Evolutionary conservation across 2,888 invertebrate species (phyloP).

Genomic region (Lycocerus yunnanus): DNA sequence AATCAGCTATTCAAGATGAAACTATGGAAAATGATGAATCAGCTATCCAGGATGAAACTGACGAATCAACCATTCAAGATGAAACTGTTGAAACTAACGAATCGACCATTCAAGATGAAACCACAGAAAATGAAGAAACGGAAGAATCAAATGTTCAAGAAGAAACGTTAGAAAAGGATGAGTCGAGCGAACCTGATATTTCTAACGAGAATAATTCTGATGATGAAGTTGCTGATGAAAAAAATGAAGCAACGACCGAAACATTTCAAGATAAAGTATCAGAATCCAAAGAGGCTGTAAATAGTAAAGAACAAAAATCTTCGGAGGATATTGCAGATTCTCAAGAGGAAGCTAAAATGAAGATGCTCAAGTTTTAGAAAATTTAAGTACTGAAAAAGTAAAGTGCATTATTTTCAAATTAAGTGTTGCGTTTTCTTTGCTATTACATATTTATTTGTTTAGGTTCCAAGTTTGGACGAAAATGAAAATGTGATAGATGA

Average conservation of each 20-base stretch:
- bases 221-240: not conserved
- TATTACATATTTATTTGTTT: not conserved
- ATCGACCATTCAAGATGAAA: slow-evolving; percentile 27
- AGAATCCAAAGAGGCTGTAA: not conserved
- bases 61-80: slow-evolving; percentile 43
- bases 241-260: not conserved
- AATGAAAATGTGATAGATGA: not conserved
- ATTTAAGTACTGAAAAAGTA: not conserved
- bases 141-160: slow-evolving; percentile 45
- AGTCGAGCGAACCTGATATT: slow-evolving; percentile 42
- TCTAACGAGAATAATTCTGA: slow-evolving; percentile 40
- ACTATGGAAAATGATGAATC: slow-evolving; percentile 46
- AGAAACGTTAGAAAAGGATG: slow-evolving; percentile 45
- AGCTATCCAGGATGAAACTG: slow-evolving; percentile 46
- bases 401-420: not conserved
- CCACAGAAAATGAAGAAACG: slow-evolving; percentile 44
- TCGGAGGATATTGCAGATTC: not conserved
- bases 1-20: slow-evolving; percentile 11
- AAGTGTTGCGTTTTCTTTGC: not conserved
- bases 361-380: slow-evolving; percentile 14
- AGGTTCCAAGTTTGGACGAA: not conserved
- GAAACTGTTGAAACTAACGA: slow-evolving; percentile 42
- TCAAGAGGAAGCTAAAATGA: not conserved
- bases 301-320: not conserved
- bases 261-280: not conserved